Percentiles rank a stretch among this genome's conserved stretches.
These are phyloP conservation scores for Ommatoiulus sabulosus DNA, from an alignment of 2,888 invertebrate species.

Conservation along the genomic window DNA sequence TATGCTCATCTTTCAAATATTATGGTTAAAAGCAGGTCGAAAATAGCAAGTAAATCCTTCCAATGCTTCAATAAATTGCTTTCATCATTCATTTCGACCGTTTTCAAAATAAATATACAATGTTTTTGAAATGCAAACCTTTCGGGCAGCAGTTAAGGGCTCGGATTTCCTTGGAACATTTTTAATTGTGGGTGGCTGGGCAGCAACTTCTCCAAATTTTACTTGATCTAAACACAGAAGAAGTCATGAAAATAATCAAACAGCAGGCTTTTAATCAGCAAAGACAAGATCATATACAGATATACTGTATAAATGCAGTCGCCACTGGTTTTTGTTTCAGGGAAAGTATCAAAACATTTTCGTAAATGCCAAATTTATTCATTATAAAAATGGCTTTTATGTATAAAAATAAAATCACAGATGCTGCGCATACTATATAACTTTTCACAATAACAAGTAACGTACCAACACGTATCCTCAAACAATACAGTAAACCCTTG, in stretches of 20 bases:
- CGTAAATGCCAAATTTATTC: background rate
- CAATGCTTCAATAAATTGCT: too few species aligned
- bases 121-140: background rate
- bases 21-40: too few species aligned
- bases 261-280: background rate
- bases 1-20: too few species aligned
- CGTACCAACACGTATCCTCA: background rate
- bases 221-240: constrained; percentile 47
- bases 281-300: background rate
- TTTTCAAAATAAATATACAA: background rate
- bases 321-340: background rate
- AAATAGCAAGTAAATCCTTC: too few species aligned
- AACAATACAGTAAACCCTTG: background rate
- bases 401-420: background rate
- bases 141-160: background rate
- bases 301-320: background rate
- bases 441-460: background rate
- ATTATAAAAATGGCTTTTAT: background rate
- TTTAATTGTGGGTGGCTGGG: constrained; percentile 22
- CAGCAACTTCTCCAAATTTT: constrained; percentile 50
- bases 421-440: background rate
- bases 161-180: constrained; percentile 23
- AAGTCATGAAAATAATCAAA: background rate
- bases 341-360: background rate
- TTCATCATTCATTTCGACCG: too few species aligned